Conservation (phyloP, 2,113 vertebrate species). For the Neotragus pygmaeus region DNA sequence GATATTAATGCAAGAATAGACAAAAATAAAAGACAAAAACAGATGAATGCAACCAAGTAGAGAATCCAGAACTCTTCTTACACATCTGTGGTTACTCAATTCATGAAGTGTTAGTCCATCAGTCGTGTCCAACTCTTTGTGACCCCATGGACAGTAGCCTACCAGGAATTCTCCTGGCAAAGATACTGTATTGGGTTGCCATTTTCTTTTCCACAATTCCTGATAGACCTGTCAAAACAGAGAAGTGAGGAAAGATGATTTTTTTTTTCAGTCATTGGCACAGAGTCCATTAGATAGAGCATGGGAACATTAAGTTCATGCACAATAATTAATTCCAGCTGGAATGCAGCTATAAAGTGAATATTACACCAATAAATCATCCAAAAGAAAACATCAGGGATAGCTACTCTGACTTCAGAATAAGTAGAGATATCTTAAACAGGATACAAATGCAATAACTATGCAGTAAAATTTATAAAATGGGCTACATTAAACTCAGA, state of each 20-base stretch:
- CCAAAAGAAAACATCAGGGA: not conserved
- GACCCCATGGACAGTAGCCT: not conserved
- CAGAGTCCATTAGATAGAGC: not conserved
- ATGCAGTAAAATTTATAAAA: not conserved
- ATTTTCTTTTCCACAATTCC: not conserved
- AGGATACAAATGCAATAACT: not conserved
- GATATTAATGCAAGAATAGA: not conserved
- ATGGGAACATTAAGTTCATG: not conserved
- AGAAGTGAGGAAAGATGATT: not conserved
- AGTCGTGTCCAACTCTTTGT: not conserved
- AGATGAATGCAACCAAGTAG: not conserved
- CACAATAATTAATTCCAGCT: not conserved
- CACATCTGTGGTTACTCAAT: fast-evolving
- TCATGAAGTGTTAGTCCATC: not conserved
- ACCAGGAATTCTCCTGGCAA: not conserved
- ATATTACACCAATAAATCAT: not conserved
- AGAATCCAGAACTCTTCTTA: too few relatives aligned
- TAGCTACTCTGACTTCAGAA: not conserved
- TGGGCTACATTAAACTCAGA: not conserved
- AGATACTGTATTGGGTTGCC: not conserved
- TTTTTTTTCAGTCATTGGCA: not conserved
- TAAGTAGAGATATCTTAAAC: not conserved
- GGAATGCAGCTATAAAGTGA: not conserved
- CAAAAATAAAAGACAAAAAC: not conserved
- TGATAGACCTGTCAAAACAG: fast-evolving